phyloP scores from a whole-genome alignment of 2,797 vertebrate species.

The Anniella stebbinsi region DNA sequence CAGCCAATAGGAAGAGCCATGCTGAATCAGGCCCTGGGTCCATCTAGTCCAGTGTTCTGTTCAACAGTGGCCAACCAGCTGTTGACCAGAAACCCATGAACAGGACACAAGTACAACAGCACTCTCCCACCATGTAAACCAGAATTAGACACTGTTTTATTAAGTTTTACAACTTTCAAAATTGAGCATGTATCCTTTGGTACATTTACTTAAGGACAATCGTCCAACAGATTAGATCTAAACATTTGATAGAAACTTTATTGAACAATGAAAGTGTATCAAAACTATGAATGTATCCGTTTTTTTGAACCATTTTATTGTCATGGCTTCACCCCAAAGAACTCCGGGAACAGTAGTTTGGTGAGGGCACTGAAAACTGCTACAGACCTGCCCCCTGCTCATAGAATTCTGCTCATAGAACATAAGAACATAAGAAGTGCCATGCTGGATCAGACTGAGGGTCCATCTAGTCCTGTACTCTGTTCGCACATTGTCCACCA shows the following conservation, averaged over 20 bases:
- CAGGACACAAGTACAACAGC: no score
- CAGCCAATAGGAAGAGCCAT: not conserved
- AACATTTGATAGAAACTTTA: not conserved
- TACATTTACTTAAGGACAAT: not conserved
- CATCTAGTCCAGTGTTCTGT: no score
- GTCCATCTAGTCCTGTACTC: no score
- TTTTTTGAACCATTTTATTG: not conserved
- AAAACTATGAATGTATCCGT: not conserved
- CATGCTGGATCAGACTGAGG: no score
- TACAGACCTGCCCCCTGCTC: not conserved
- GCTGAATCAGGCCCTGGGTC: no score
- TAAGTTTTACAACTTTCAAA: not conserved
- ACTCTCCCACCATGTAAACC: no score
- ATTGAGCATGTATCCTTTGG: not conserved
- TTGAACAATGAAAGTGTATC: not conserved
- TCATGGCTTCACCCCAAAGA: not conserved
- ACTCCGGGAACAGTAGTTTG: not conserved
- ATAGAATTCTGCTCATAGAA: not conserved
- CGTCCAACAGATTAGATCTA: not conserved
- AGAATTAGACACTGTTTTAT: not conserved
- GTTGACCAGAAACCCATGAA: no score
- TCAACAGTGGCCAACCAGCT: no score
- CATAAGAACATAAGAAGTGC: no score
- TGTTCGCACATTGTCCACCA: no score
- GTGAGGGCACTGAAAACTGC: not conserved